Evolutionary conservation across 2,113 vertebrate species (phyloP), one percentile per base, ranked within the genome.

Genomic region (Channa maculata): DNA sequence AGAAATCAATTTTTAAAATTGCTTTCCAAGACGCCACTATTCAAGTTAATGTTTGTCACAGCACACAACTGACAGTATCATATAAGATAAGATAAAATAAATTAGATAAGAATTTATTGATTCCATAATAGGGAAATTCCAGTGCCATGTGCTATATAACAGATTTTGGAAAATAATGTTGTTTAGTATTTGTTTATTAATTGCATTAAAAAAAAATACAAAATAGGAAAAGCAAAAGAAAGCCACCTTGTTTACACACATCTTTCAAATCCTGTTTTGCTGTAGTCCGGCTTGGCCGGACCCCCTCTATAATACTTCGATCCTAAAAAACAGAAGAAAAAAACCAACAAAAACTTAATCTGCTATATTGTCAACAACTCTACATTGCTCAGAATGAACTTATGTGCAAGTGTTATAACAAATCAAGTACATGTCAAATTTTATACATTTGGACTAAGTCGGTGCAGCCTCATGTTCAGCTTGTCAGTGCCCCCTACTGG

Each of bases 161-260:
- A 24, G 24, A 24, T 24, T 24, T 24, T 4, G 6, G 13, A 33
- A 24, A 15, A 37, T 4, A 8, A 44, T 51, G 3, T 51, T 33
- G 14, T 38, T 24, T 24, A 24, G 24, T 24, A 24, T 24, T 24
- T 24, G 24, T 24, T 24, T 24, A 24, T 24, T 24, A 24, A 24
- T 24, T 1, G 24, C 24, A 24, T 24, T 24, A 24, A 24, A 24
- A 24, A 24, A 24, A 24, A 24, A 24, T 24, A 24, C 24, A 24
- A 24, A 24, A 24, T 24, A 24, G 24, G 24, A 24, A 24, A 24
- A 24, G 24, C 24, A 24, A 24, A 24, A 24, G 24, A 24, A 24
- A 36, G 61, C 87, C 6, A 93, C 93, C 92, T 85, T 80, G 79
- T 46, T 85, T 69, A 51, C 58, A 66, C 8, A 91, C 86, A 6